Conservation (phyloP, 2,888 invertebrate species). For the Ectemnius continuus region DNA sequence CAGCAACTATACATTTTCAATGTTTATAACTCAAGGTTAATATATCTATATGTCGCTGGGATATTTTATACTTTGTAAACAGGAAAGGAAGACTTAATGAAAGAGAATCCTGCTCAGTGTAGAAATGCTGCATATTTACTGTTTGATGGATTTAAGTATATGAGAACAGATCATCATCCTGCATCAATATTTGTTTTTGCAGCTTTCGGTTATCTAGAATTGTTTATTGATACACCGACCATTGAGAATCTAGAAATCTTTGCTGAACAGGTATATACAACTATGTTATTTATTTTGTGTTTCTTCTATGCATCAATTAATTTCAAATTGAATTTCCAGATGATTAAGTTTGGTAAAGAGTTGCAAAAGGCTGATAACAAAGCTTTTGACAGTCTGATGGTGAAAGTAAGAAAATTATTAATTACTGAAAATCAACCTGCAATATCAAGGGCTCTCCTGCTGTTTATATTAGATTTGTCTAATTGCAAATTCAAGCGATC, state of each 20-base stretch:
- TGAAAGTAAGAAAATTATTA: slow-evolving; percentile 71
- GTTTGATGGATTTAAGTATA: slow-evolving; percentile 74
- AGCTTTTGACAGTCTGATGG: slow-evolving; percentile 71
- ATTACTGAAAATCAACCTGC: slow-evolving; percentile 71
- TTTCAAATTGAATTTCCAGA: slow-evolving; percentile 64
- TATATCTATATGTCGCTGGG: too few relatives aligned
- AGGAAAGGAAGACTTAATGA: slow-evolving; percentile 58
- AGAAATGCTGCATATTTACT: slow-evolving; percentile 75
- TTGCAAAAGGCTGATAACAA: slow-evolving; percentile 42
- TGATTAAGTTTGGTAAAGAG: slow-evolving; percentile 74
- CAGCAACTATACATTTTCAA: background rate
- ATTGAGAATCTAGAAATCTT: slow-evolving; percentile 14
- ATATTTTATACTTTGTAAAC: slow-evolving; percentile 14
- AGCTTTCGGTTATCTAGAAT: slow-evolving; percentile 74
- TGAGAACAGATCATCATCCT: slow-evolving; percentile 60
- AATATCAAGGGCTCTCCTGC: slow-evolving; percentile 74
- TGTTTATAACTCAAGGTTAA: background rate
- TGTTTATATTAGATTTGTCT: slow-evolving; percentile 74
- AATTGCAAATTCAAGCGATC: too few relatives aligned
- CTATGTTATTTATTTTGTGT: background rate
- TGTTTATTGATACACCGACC: slow-evolving; percentile 71
- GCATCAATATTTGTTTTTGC: slow-evolving; percentile 65
- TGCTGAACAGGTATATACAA: slow-evolving; percentile 22
- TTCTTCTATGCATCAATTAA: background rate
- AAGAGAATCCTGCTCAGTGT: slow-evolving; percentile 63